Evolutionary conservation across 2,888 invertebrate species (phyloP).

Genomic region (Drosophila austrosaltans): DNA sequence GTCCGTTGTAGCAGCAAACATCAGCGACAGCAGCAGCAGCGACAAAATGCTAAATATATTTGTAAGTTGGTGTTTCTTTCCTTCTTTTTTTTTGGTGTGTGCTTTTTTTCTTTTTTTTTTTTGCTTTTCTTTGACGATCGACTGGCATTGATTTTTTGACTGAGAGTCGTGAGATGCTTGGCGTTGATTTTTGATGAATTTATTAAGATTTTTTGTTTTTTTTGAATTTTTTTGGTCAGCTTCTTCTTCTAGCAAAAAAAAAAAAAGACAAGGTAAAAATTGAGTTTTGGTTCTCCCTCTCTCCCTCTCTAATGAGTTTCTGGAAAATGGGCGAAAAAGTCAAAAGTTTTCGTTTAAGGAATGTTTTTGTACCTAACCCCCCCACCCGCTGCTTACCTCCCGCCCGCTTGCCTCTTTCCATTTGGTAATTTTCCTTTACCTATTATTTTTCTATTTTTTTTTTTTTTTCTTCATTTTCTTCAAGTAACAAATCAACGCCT

Average conservation of each 20-base stretch:
- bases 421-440: too few relatives aligned
- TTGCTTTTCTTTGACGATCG: constrained; percentile 69
- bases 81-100: neutral
- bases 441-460: constrained; percentile 2
- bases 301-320: constrained; percentile 74
- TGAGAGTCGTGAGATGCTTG: constrained; percentile 66
- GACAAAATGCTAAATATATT: constrained; percentile 77
- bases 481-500: constrained; percentile 69
- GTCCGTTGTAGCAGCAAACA: constrained; percentile 53
- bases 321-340: constrained; percentile 54
- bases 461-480: constrained; percentile 17
- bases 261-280: constrained; percentile 8
- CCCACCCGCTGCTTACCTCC: constrained; percentile 11
- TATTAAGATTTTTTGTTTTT: constrained; percentile 63
- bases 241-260: constrained; percentile 21
- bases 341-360: constrained; percentile 40
- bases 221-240: neutral
- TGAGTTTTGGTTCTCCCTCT: constrained; percentile 25
- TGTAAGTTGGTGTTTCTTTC: constrained; percentile 64
- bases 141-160: constrained; percentile 68
- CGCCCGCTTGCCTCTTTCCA: too few relatives aligned
- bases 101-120: neutral
- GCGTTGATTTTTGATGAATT: constrained; percentile 74
- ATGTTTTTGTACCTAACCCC: constrained; percentile 40
- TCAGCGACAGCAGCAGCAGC: constrained; percentile 53